phyloP scores from a whole-genome alignment of 2,113 vertebrate genomes.

The Tapirus terrestris region DNA sequence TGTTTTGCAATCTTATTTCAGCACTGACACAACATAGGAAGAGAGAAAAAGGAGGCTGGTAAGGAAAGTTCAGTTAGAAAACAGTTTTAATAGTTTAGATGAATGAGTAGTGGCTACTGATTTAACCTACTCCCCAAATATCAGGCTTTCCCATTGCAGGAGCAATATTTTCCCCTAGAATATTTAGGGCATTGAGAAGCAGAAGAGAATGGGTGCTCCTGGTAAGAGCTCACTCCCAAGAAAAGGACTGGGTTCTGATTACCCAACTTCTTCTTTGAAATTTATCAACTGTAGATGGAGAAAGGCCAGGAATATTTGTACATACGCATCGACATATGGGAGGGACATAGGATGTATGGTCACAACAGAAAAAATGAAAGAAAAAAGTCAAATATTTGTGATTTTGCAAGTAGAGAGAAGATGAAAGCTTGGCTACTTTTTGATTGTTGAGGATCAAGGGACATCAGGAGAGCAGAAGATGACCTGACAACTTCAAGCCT shows the following conservation, averaged over 20 bases:
- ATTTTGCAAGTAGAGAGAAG: neutral
- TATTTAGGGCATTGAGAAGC: neutral
- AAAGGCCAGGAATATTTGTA: neutral
- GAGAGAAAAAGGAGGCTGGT: neutral
- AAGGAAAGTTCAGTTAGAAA: neutral
- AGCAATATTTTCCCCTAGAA: neutral
- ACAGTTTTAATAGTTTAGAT: neutral
- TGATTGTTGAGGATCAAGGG: neutral
- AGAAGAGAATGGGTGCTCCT: neutral
- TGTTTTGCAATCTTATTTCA: neutral
- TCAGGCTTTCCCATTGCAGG: neutral
- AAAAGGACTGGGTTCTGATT: neutral
- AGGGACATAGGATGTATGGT: neutral
- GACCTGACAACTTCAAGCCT: neutral
- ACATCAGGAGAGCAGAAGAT: neutral
- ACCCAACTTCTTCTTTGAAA: neutral
- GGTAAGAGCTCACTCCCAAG: neutral
- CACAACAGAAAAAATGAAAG: neutral
- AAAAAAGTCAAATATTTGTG: neutral
- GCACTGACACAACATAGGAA: neutral
- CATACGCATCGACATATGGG: accelerated
- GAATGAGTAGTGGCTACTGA: neutral
- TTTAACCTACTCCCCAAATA: neutral
- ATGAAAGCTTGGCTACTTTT: neutral
- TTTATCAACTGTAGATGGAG: neutral